These are phyloP conservation scores for Euclidia mi DNA, from an alignment of 2,888 invertebrate genomes.

Conservation along the genomic window DNA sequence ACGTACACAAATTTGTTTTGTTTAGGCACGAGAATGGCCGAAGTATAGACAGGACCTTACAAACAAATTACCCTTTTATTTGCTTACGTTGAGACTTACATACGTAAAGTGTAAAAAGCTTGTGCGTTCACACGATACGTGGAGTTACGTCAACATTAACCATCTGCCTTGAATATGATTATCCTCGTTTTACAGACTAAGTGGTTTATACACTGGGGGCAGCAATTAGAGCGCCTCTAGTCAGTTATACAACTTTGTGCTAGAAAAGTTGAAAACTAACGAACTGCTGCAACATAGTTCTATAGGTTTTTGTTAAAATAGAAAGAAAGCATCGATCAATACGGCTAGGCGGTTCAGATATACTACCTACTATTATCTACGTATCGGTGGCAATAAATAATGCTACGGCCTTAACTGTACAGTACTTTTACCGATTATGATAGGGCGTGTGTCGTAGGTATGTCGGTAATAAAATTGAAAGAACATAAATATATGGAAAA, in stretches of 20 bases:
- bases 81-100: conserved; percentile 12
- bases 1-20: conserved; percentile 17
- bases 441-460: too few species aligned
- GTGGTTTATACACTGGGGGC: conserved; percentile 35
- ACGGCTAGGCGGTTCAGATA: background rate
- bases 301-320: conserved; percentile 14
- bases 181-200: conserved; percentile 44
- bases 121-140: conserved; percentile 8
- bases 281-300: conserved; percentile 16
- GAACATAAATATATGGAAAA: too few species aligned
- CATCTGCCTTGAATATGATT: conserved; percentile 46
- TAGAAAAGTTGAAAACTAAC: conserved; percentile 32
- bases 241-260: conserved; percentile 17
- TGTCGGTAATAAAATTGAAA: too few species aligned
- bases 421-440: too few species aligned
- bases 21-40: conserved; percentile 19
- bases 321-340: conserved; percentile 13
- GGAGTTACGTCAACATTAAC: conserved; percentile 33
- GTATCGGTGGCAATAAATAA: background rate
- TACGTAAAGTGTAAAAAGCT: conserved; percentile 23
- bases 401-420: too few species aligned
- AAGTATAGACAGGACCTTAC: conserved; percentile 8
- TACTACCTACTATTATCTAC: conserved; percentile 7
- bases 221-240: conserved; percentile 38
- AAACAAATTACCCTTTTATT: conserved; percentile 17